phyloP scores from a whole-genome alignment of 1,140 invertebrate genomes.

The Prorops nasuta region DNA sequence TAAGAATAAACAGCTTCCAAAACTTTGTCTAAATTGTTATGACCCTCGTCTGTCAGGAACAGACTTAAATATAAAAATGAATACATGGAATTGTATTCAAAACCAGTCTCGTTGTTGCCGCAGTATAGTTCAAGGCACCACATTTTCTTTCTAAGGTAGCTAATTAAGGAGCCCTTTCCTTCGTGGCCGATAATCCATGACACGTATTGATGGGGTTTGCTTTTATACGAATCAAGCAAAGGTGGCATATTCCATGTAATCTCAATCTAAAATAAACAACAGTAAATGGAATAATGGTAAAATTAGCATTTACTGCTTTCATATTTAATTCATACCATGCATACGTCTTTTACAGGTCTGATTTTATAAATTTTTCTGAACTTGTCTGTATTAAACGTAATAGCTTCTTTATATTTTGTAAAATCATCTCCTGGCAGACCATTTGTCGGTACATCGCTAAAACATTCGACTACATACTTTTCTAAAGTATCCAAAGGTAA shows the following conservation, averaged over 20 bases:
- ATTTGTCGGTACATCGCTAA: slow-evolving; percentile 67
- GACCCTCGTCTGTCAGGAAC: slow-evolving; percentile 77
- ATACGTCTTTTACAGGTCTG: slow-evolving; percentile 73
- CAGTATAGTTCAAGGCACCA: slow-evolving; percentile 81
- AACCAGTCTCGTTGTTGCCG: slow-evolving; percentile 74
- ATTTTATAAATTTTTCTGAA: slow-evolving; percentile 79
- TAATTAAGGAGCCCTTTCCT: slow-evolving; percentile 81
- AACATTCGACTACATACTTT: slow-evolving; percentile 63
- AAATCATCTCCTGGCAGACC: slow-evolving; percentile 63
- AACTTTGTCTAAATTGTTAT: slow-evolving; percentile 69
- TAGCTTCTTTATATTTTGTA: slow-evolving; percentile 44
- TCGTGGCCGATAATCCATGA: slow-evolving; percentile 85
- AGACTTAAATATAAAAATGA: slow-evolving; percentile 74
- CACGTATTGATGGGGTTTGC: slow-evolving; percentile 77
- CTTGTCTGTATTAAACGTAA: slow-evolving; percentile 63
- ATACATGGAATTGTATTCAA: slow-evolving; percentile 72
- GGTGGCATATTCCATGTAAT: slow-evolving; percentile 81
- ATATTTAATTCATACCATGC: slow-evolving; percentile 53
- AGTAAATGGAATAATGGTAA: neutral
- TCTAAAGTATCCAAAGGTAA: slow-evolving; percentile 75
- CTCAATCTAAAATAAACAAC: slow-evolving; percentile 59
- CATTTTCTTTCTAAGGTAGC: slow-evolving; percentile 77
- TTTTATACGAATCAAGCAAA: slow-evolving; percentile 69
- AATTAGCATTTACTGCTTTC: neutral
- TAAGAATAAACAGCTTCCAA: slow-evolving; percentile 71